Evolutionary conservation across 2,888 invertebrate species (phyloP).

Genomic region (Ophraella communa): DNA sequence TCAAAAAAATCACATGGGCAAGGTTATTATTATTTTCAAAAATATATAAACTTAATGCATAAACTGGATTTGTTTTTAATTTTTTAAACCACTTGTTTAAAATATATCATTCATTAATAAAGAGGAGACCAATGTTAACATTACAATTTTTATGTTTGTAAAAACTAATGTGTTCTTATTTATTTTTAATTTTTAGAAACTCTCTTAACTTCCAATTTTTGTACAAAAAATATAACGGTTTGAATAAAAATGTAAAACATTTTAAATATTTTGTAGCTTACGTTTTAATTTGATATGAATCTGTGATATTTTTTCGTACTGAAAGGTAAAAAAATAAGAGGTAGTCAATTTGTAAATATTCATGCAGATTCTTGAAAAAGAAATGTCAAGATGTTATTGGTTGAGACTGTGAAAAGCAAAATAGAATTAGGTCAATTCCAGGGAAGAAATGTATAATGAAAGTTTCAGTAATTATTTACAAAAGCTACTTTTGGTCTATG

Average conservation of each 20-base stretch:
- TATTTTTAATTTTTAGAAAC: neutral
- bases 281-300: slow-evolving; percentile 42
- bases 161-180: neutral
- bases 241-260: neutral
- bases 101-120: neutral
- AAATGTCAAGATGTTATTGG: slow-evolving; percentile 23
- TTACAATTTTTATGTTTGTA: neutral
- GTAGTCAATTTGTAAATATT: slow-evolving; percentile 58
- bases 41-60: too few relatives aligned
- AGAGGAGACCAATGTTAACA: neutral
- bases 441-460: neutral
- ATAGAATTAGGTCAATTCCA: slow-evolving; percentile 1
- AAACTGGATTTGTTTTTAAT: too few relatives aligned
- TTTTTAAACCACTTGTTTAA: too few relatives aligned
- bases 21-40: too few relatives aligned
- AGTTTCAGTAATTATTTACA: neutral
- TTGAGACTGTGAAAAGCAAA: slow-evolving; percentile 9
- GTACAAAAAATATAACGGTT: slow-evolving; percentile 5
- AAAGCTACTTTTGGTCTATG: too few relatives aligned
- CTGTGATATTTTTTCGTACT: slow-evolving; percentile 60
- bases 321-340: slow-evolving; percentile 51
- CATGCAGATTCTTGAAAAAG: slow-evolving; percentile 36
- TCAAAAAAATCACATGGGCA: too few relatives aligned
- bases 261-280: slow-evolving; percentile 14
- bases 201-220: slow-evolving; percentile 14